Evolutionary conservation across 2,888 invertebrate species (phyloP).

Genomic region (Ypsolopha scabrella): DNA sequence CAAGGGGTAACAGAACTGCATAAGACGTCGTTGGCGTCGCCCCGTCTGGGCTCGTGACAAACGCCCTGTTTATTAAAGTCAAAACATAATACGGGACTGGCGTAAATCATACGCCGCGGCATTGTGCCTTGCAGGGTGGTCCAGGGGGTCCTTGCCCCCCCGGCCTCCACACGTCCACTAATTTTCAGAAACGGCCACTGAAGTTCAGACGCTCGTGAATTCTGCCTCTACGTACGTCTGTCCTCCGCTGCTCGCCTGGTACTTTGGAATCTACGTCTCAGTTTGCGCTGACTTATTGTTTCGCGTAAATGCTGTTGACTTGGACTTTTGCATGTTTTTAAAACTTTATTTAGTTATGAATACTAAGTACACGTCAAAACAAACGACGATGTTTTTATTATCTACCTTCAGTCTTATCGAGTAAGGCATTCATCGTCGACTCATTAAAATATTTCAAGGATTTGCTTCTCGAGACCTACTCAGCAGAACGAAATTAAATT

Average conservation of each 20-base stretch:
- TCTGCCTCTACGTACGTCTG: constrained; percentile 4
- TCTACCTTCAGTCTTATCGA: constrained; percentile 15
- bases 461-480: constrained; percentile 42
- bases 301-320: neutral
- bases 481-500: constrained; percentile 61
- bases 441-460: constrained; percentile 64
- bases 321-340: neutral
- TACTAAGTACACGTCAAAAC: neutral
- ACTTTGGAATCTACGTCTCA: neutral
- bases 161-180: constrained; percentile 44
- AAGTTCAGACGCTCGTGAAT: constrained; percentile 36
- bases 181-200: constrained; percentile 63
- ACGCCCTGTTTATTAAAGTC: constrained; percentile 73
- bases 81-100: constrained; percentile 74
- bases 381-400: neutral
- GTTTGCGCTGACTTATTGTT: neutral
- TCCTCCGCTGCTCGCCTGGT: constrained; percentile 3
- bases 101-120: constrained; percentile 71
- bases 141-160: constrained; percentile 7
- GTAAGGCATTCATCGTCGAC: constrained; percentile 33
- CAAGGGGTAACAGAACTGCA: constrained; percentile 12
- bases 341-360: neutral
- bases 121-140: constrained; percentile 24
- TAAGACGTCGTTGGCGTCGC: constrained; percentile 46
- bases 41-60: constrained; percentile 43